Conservation (phyloP, 2,888 invertebrate species). For the Coleophora flavipennella region DNA sequence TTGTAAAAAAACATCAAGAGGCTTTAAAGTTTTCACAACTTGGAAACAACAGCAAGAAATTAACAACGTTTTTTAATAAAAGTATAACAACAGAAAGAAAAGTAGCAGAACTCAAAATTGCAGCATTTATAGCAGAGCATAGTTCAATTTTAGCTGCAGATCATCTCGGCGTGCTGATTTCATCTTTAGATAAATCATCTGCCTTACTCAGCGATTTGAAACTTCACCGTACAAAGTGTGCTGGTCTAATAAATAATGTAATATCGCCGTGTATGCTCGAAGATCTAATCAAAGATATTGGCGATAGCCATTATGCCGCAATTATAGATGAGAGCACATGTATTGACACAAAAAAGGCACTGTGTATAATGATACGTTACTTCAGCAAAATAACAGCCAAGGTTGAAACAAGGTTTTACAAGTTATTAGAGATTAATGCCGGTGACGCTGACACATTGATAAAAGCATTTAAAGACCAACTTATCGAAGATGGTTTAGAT, state of each 20-base stretch:
- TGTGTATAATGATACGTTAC: not conserved
- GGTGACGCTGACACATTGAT: not conserved
- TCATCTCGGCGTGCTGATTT: not conserved
- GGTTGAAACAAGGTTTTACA: not conserved
- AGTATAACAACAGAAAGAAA: not conserved
- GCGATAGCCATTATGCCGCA: not conserved
- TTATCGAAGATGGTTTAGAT: not conserved
- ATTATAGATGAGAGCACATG: not conserved
- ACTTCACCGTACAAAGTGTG: conserved; percentile 1
- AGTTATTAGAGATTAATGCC: not conserved
- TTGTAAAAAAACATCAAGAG: not conserved
- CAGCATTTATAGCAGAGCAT: conserved; percentile 1
- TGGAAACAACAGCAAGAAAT: not conserved
- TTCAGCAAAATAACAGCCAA: not conserved
- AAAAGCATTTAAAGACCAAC: not conserved
- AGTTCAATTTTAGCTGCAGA: not conserved
- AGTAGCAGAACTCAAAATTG: conserved; percentile 1
- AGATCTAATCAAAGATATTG: not conserved
- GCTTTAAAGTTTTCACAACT: not conserved
- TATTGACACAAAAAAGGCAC: not conserved
- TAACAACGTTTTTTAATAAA: not conserved
- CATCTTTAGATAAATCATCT: not conserved
- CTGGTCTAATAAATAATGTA: conserved; percentile 1
- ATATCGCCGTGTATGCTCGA: conserved; percentile 1
- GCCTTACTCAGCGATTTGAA: not conserved